Evolutionary conservation across 2,797 vertebrate genomes (phyloP).

Genomic region (Bucorvus abyssinicus): DNA sequence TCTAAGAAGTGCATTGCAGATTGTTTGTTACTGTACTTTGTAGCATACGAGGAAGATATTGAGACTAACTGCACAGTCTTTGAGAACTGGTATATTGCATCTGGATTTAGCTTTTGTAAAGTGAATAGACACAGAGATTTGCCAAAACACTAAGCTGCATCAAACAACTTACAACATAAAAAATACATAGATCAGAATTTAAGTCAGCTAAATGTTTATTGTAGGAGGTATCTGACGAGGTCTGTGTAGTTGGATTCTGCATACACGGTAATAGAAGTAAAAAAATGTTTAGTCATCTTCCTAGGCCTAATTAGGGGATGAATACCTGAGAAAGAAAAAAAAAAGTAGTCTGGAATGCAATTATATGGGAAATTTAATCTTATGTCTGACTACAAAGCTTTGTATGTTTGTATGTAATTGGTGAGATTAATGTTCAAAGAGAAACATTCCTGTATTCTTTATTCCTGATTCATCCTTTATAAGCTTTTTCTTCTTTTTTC

Average conservation of each 20-base stretch:
- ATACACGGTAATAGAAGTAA: background rate
- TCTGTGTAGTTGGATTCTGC: background rate
- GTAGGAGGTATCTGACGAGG: background rate
- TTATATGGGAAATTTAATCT: slow-evolving; percentile 3
- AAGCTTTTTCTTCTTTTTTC: background rate
- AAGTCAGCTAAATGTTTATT: background rate
- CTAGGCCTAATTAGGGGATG: slow-evolving; percentile 1
- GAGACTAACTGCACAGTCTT: background rate
- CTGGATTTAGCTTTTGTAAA: slow-evolving; percentile 6
- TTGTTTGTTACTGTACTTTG: background rate
- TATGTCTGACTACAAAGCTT: background rate
- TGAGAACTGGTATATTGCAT: background rate
- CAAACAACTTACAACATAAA: background rate
- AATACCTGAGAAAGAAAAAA: background rate
- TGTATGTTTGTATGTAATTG: background rate
- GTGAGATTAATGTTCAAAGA: slow-evolving; percentile 17
- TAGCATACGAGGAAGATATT: background rate
- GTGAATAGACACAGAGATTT: background rate
- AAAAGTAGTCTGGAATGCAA: background rate
- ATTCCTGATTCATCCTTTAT: background rate
- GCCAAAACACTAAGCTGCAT: background rate
- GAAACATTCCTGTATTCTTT: slow-evolving; percentile 5
- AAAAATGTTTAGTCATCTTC: background rate
- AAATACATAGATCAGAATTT: background rate
- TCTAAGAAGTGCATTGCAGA: background rate